Evolutionary conservation across 2,888 invertebrate species (phyloP).

Genomic region (Aleiodes leptofemur): DNA sequence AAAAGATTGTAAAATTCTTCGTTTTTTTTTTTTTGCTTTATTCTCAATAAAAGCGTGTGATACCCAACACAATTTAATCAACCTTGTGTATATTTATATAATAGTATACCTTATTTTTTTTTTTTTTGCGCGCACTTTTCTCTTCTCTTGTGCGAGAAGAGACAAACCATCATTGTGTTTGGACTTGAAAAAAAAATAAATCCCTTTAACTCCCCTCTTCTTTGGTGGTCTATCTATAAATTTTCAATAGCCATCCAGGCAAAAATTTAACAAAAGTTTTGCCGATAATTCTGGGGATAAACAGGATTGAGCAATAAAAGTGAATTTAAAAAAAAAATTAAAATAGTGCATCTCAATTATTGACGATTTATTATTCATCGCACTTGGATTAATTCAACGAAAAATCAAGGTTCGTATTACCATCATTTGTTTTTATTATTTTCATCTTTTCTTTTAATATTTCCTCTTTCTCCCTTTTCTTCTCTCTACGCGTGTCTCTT

Average conservation of each 20-base stretch:
- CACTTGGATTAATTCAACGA: conserved; percentile 29
- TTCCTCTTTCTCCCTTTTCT: neutral
- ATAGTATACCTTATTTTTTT: too few species aligned
- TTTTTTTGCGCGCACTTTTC: too few species aligned
- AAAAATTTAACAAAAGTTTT: neutral
- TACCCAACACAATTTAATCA: too few species aligned
- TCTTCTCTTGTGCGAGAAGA: too few species aligned
- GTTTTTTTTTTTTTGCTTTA: too few species aligned
- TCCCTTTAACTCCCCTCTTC: too few species aligned
- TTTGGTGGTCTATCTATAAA: conserved; percentile 8
- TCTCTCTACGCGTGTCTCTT: too few species aligned
- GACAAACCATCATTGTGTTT: too few species aligned
- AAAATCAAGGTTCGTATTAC: conserved; percentile 24
- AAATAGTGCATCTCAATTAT: conserved; percentile 22
- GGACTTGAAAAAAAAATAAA: too few species aligned
- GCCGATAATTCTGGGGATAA: conserved; percentile 2
- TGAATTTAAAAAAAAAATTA: conserved; percentile 6
- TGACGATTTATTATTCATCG: neutral
- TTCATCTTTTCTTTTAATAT: too few species aligned
- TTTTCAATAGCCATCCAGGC: conserved; percentile 3
- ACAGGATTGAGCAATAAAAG: neutral
- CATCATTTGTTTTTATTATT: conserved; percentile 21
- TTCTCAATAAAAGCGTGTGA: too few species aligned
- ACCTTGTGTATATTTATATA: too few species aligned
- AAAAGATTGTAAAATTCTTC: neutral